phyloP scores from a whole-genome alignment of 2,797 vertebrate species.

The Numenius phaeopus region DNA sequence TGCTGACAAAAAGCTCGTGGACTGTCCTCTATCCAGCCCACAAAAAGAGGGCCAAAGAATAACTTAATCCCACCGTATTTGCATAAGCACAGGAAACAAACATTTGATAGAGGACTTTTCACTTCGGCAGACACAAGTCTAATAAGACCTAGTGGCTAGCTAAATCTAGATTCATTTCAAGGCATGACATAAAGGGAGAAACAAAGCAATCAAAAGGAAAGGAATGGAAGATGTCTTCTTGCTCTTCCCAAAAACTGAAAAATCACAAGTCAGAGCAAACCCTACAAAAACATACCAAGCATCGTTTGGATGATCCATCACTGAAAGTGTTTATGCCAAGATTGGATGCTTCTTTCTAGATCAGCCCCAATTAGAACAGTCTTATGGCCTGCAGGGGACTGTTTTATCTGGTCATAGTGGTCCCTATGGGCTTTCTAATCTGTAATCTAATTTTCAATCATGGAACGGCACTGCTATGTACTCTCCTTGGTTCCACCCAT shows the following conservation, averaged over 20 bases:
- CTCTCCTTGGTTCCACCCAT: slow-evolving; percentile 3
- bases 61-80: background rate
- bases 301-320: background rate
- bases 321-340: background rate
- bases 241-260: background rate
- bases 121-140: background rate
- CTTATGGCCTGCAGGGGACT: background rate
- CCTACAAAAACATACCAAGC: background rate
- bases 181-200: background rate
- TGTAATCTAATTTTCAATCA: slow-evolving; percentile 24
- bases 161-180: background rate
- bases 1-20: background rate
- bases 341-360: background rate
- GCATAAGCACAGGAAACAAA: background rate
- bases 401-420: slow-evolving; percentile 29
- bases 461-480: background rate
- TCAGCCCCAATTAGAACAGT: background rate
- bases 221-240: background rate
- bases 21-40: background rate
- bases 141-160: background rate
- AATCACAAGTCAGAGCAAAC: background rate
- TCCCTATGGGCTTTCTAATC: slow-evolving; percentile 28
- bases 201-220: background rate
- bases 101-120: background rate
- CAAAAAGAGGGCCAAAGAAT: background rate